Evolutionary conservation across 2,113 vertebrate genomes (phyloP), one percentile per base, ranked within the genome.

Genomic region (Meleagris gallopavo): DNA sequence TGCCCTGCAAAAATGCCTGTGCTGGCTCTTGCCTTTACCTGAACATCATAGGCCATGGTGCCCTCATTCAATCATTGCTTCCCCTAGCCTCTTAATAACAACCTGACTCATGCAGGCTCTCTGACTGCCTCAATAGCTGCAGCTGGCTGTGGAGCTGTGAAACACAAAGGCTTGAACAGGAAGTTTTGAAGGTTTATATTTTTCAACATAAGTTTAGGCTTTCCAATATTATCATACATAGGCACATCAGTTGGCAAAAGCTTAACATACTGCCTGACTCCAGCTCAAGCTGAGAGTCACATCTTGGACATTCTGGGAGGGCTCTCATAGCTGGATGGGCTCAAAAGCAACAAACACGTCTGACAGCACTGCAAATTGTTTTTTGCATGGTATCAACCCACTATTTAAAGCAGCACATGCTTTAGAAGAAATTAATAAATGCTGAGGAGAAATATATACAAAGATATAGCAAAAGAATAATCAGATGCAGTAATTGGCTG

Each of bases 401-500:
- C 2, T 72, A 13, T 87, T 89, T 82, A 52, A 30, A 69, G 82
- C 65, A 41, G 25, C 12, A 75, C 11, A 66, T 10, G 2, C 34
- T n/a, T n/a, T 82, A 76, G 52, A 71, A 73, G 48, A 82, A 86
- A 91, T 34, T 0, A 72, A 72, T 87, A 74, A 86, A 77, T 41
- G 24, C 43, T 82, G 54, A 88, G 70, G 13, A 70, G 30, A 93
- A 78, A 74, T 67, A 58, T 20, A 67, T 32, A 89, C 21, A 88
- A 77, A 87, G n/a, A 87, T 69, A 55, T 41, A 86, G 64, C 82
- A 93, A 90, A 83, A 83, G 50, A 90, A 72, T 74, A 77, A 97
- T 89, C 86, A 89, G 76, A 93, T 43, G 46, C 73, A 90, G 66
- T 46, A 94, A 91, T 77, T 94, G 27, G 45, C 40, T 86, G 50